phyloP scores from a whole-genome alignment of 1,140 invertebrate genomes.

The Bicyclus anynana region DNA sequence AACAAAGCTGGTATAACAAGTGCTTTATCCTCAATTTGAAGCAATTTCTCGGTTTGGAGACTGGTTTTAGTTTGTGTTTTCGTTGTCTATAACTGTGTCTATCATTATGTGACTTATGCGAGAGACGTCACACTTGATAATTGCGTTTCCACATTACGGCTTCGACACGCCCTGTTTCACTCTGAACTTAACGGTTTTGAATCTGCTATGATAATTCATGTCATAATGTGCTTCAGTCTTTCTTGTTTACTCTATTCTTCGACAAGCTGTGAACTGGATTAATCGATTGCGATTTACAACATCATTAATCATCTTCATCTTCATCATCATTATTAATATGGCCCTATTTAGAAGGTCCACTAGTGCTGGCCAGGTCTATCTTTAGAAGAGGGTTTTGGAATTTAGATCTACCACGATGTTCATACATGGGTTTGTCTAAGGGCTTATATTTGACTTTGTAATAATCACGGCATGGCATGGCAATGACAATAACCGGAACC shows the following conservation, averaged over 20 bases:
- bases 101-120: slow-evolving; percentile 45
- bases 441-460: too few relatives aligned
- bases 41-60: background rate
- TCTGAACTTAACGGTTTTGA: slow-evolving; percentile 29
- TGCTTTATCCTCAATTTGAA: background rate
- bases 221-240: slow-evolving; percentile 24
- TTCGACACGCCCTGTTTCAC: slow-evolving; percentile 34
- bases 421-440: too few relatives aligned
- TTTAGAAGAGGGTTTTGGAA: too few relatives aligned
- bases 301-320: too few relatives aligned
- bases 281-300: too few relatives aligned
- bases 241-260: slow-evolving; percentile 11
- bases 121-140: slow-evolving; percentile 53
- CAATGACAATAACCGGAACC: too few relatives aligned
- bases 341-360: too few relatives aligned
- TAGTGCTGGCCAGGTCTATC: too few relatives aligned
- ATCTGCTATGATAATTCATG: slow-evolving; percentile 32
- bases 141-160: slow-evolving; percentile 40
- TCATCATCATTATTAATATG: too few relatives aligned
- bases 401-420: too few relatives aligned
- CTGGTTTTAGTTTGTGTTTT: slow-evolving; percentile 3
- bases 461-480: too few relatives aligned
- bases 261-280: too few relatives aligned
- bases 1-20: background rate
- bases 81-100: slow-evolving; percentile 40